These are phyloP conservation scores for Hephaestus fuliginosus DNA, from an alignment of 2,797 vertebrate species.

Conservation along the genomic window DNA sequence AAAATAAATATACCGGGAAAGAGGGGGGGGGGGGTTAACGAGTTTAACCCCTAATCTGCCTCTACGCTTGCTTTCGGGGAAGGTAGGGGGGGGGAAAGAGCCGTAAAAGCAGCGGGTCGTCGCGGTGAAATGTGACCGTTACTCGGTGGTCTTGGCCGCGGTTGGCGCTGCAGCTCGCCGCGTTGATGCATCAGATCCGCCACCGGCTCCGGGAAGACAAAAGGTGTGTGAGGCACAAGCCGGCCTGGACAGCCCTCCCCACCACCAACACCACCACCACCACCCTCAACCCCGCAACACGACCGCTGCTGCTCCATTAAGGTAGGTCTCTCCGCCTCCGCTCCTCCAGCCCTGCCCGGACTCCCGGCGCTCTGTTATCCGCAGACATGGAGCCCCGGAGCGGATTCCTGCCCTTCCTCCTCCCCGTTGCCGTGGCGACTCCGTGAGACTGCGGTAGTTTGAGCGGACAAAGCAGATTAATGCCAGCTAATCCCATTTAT, in stretches of 20 bases:
- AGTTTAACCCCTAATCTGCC: conserved; percentile 59
- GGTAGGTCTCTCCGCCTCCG: too few species aligned
- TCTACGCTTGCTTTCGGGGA: background rate
- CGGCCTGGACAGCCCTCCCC: conserved; percentile 38
- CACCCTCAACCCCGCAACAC: too few species aligned
- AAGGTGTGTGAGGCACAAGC: conserved; percentile 54
- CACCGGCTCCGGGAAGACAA: conserved; percentile 76
- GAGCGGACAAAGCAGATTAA: conserved; percentile 58
- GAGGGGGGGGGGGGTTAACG: conserved; percentile 56
- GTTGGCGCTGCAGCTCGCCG: conserved; percentile 55
- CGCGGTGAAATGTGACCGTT: conserved; percentile 61
- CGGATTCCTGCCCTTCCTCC: conserved; percentile 9
- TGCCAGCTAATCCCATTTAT: conserved; percentile 43
- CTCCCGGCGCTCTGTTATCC: background rate
- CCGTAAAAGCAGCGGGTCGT: background rate
- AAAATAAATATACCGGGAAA: background rate
- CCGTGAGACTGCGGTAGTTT: conserved; percentile 70
- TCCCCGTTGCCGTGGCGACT: conserved; percentile 59
- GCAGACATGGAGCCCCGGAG: conserved; percentile 2
- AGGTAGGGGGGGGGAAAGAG: background rate
- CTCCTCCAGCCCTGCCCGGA: too few species aligned
- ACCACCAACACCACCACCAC: too few species aligned
- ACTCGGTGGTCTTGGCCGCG: conserved; percentile 43
- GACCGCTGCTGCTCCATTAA: too few species aligned
- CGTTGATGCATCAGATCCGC: conserved; percentile 76